Percentiles rank a stretch among this genome's conserved stretches.
Conservation (phyloP, 2,888 invertebrate genomes). For the Stenodera caucasica region DNA sequence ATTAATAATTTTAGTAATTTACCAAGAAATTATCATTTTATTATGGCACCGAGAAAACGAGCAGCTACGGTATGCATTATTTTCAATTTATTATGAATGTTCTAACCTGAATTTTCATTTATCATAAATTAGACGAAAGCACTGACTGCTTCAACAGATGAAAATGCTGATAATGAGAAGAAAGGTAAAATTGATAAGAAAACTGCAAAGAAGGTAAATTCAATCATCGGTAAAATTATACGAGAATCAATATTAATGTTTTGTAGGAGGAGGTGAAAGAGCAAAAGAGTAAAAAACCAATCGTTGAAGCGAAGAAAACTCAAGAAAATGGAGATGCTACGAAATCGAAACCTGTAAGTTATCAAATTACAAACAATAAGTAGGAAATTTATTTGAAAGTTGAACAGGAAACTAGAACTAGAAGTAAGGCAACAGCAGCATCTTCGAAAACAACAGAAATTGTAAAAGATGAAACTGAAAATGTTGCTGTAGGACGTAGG, state of each 20-base stretch:
- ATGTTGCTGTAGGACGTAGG: background rate
- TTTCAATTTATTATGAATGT: background rate
- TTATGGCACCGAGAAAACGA: background rate
- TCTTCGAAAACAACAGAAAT: background rate
- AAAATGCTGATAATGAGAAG: background rate
- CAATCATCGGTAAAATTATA: too few species aligned
- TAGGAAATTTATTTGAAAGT: too few species aligned
- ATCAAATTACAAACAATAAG: too few species aligned
- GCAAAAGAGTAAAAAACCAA: background rate
- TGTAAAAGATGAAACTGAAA: background rate
- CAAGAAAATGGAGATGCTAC: background rate
- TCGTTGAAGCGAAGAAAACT: background rate
- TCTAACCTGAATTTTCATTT: background rate
- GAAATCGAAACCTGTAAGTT: background rate
- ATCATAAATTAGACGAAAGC: background rate
- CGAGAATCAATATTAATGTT: background rate
- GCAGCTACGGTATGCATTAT: background rate
- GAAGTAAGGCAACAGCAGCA: too few species aligned
- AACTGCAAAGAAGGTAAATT: background rate
- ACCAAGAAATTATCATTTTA: background rate
- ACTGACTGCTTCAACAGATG: background rate
- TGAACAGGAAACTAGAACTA: background rate
- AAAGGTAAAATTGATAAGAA: conserved; percentile 8
- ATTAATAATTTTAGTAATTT: background rate
- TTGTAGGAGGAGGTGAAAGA: background rate